Percentiles rank a stretch among this genome's conserved stretches.
Conservation (phyloP, 2,888 invertebrate species). For the Callimorpha dominula region DNA sequence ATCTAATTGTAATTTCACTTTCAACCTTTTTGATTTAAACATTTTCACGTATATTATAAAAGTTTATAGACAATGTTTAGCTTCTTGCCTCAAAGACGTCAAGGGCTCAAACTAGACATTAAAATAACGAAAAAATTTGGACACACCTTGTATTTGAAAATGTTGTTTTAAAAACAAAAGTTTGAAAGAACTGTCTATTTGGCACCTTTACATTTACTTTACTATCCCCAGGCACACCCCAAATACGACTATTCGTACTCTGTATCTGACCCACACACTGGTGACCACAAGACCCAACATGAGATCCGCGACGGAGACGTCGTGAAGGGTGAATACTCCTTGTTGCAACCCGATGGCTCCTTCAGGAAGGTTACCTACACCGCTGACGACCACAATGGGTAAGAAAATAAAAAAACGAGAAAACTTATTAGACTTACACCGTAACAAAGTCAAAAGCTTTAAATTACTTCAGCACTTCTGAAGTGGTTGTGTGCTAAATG, state of each 20-base stretch:
- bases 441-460: too few relatives aligned
- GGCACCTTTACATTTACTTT: background rate
- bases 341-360: slow-evolving; percentile 82
- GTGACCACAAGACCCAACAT: slow-evolving; percentile 84
- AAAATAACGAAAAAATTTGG: too few relatives aligned
- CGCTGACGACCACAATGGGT: slow-evolving; percentile 84
- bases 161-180: too few relatives aligned
- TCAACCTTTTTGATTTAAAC: background rate
- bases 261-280: slow-evolving; percentile 83
- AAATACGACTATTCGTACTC: slow-evolving; percentile 85
- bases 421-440: background rate
- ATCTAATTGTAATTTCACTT: background rate
- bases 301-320: slow-evolving; percentile 81
- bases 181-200: background rate
- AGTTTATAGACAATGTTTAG: background rate
- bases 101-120: too few relatives aligned
- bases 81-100: background rate
- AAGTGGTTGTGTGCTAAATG: too few relatives aligned
- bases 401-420: slow-evolving; percentile 39
- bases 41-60: background rate
- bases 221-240: slow-evolving; percentile 75
- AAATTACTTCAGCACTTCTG: too few relatives aligned
- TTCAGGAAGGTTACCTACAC: slow-evolving; percentile 85
- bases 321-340: slow-evolving; percentile 83
- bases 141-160: too few relatives aligned